Conservation (phyloP, 2,113 vertebrate genomes). For the Tragelaphus strepsiceros region DNA sequence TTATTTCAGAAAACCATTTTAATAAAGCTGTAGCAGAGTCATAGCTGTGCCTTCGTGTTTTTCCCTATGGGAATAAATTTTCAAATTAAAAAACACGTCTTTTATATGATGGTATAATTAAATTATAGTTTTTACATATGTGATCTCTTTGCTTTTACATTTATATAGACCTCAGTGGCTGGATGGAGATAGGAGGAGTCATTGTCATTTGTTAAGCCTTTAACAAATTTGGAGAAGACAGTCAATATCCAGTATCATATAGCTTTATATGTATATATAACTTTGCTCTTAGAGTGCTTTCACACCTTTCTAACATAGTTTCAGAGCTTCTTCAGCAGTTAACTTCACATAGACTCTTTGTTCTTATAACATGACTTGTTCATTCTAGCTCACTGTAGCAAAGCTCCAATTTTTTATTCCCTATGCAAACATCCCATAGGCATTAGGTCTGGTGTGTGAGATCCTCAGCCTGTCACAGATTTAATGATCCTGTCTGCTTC, state of each 20-base stretch:
- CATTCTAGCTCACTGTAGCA: conserved; percentile 35
- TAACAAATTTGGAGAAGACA: background rate
- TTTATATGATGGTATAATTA: background rate
- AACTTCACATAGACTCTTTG: background rate
- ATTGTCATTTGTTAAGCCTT: background rate
- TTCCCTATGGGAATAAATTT: background rate
- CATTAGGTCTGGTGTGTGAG: conserved; percentile 57
- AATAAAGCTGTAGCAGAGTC: background rate
- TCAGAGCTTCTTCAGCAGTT: background rate
- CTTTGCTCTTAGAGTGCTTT: background rate
- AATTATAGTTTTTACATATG: background rate
- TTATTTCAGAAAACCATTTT: background rate
- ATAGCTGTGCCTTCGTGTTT: background rate
- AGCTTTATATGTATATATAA: background rate
- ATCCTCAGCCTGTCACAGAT: conserved; percentile 62
- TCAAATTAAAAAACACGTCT: background rate
- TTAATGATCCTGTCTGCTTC: conserved; percentile 64
- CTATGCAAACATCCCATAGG: conserved; percentile 35
- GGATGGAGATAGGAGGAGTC: background rate
- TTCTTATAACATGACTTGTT: conserved; percentile 42
- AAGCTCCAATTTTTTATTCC: conserved; percentile 50
- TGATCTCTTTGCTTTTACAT: background rate
- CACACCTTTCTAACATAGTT: background rate
- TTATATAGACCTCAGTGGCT: background rate
- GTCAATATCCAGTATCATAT: background rate